Evolutionary conservation across 2,888 invertebrate genomes (phyloP).

Genomic region (Athetis lepigone): DNA sequence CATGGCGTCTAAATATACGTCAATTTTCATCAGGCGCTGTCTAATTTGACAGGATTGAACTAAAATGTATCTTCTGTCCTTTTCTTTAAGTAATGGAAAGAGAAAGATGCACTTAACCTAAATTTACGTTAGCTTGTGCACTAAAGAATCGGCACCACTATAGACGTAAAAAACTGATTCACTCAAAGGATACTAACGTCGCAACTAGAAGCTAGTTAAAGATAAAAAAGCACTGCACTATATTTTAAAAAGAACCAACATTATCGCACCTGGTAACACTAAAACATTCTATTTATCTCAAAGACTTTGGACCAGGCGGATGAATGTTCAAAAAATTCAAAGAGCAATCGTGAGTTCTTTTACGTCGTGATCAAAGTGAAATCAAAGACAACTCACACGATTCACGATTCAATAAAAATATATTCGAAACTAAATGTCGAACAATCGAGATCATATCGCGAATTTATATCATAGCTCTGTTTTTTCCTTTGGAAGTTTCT

Average conservation of each 20-base stretch:
- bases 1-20: too few relatives aligned
- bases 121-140: too few relatives aligned
- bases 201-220: too few relatives aligned
- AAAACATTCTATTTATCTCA: neutral
- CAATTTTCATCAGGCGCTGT: too few relatives aligned
- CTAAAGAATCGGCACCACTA: too few relatives aligned
- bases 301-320: constrained; percentile 22
- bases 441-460: constrained; percentile 63
- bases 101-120: too few relatives aligned
- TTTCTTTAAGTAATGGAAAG: too few relatives aligned
- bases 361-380: constrained; percentile 63
- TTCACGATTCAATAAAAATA: constrained; percentile 64
- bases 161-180: too few relatives aligned
- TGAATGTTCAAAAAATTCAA: constrained; percentile 56
- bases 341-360: constrained; percentile 49
- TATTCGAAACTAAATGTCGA: constrained; percentile 62
- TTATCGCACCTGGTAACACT: constrained; percentile 6
- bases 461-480: constrained; percentile 49
- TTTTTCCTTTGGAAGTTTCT: constrained; percentile 15
- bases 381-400: constrained; percentile 67
- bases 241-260: neutral
- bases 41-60: too few relatives aligned
- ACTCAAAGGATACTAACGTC: too few relatives aligned
- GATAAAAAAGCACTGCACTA: neutral
- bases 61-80: too few relatives aligned